Conservation (phyloP, 2,113 vertebrate genomes). For the Dromas ardeola region DNA sequence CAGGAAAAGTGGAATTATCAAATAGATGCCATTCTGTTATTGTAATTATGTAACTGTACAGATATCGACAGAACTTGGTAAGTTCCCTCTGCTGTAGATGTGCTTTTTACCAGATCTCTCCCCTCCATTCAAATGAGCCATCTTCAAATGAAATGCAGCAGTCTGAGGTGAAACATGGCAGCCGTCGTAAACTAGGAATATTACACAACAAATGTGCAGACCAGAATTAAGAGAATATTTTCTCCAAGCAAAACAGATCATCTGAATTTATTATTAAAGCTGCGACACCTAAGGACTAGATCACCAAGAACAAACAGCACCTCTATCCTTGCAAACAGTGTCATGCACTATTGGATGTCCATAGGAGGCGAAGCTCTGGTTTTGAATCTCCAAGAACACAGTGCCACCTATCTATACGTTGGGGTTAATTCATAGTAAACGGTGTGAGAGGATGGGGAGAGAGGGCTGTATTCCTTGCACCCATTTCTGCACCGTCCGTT, state of each 20-base stretch:
- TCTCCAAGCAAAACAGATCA: neutral
- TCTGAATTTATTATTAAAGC: neutral
- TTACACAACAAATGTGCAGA: neutral
- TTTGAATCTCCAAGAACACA: neutral
- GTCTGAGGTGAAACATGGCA: neutral
- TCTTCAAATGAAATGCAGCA: neutral
- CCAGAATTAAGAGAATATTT: neutral
- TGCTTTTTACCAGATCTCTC: neutral
- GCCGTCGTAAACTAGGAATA: neutral
- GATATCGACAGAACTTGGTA: neutral
- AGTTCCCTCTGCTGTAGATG: neutral
- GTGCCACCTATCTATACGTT: neutral
- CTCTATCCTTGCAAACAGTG: neutral
- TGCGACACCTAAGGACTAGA: neutral
- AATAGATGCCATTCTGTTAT: neutral
- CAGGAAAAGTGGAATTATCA: neutral
- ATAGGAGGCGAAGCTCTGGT: neutral
- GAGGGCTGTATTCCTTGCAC: fast-evolving
- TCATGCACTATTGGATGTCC: fast-evolving
- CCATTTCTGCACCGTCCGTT: neutral
- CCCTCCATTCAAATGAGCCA: neutral
- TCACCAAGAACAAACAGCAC: neutral
- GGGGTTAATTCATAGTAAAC: neutral
- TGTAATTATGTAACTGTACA: neutral
- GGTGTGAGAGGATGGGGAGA: fast-evolving